Base-by-base conservation (phyloP, 2,113 vertebrate species). In the Percopsis transmontana region DNA sequence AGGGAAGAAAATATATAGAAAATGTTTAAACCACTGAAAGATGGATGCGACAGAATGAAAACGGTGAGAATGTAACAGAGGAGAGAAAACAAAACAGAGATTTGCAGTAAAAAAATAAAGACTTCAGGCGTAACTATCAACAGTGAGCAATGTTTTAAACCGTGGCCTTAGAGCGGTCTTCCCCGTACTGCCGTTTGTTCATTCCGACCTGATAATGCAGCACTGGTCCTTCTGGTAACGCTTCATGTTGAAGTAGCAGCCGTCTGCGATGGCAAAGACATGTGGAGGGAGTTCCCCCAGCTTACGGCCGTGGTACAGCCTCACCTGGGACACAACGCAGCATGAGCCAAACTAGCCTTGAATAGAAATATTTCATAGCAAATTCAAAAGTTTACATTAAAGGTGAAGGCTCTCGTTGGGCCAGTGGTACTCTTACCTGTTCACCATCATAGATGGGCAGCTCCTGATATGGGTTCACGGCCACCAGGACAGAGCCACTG, bases 401-500 rank as follows among this genome's bases (percentile, higher is more conserved):
- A 40, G n/a, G 27, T 16, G 15, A 39, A 57, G 21, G 18, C 11
- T 7, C 19, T 57, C 10, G 5, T 45, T 33, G 18, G 4, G 40
- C 0, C 75, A 92, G 91, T 15, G 81, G 79, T 1, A n/a, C n/a
- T n/a, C 86, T 87, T 15, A 97, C 95, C 89, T 96, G 93, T 9
- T 96, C 93, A 0, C 40, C 33, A 0, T 93, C 92, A 75, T 98
- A 98, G 41, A 97, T 68, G 0, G 96, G 95, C 71, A 94, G 90
- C 60, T 91, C 69, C 91, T 96, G 89, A 85, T 97, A 98, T 0
- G 97, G 97, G 82, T 98, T 98, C 84, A 98, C 87, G 0, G 96
- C 95, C 75, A 98, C 94, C 85, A 98, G 82, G 77, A 98, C 96
- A 1, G 95, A 96, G 48, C 96, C 95, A 0, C 90, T 95, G 85